Base-by-base conservation (phyloP, 2,797 vertebrate species). In the Hylomyscus alleni region DNA sequence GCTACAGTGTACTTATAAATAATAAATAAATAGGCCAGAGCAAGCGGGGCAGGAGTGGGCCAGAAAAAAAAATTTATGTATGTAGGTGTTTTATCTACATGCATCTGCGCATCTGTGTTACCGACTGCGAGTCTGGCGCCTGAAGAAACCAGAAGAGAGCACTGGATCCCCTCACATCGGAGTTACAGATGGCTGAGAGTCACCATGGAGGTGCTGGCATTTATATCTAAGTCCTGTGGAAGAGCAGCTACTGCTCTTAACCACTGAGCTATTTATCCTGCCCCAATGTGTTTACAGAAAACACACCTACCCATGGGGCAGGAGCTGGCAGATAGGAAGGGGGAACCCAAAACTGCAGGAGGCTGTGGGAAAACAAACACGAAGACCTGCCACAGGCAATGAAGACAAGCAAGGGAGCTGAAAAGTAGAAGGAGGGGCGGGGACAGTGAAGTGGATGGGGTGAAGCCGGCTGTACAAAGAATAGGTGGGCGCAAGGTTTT, bases 231-330 rank as follows among this genome's bases (percentile, higher is more conserved):
- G 56, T 62, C 26, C 56, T 31, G 60, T 14, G 29, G 60, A 50
- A 50, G 40, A 50, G 60, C 40, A 34, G 29, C 29, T 65, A 14
- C 60, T 4, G 60, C 82, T 50, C 60, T 50, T 20, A 65, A 47
- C 40, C 60, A 44, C 40, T 34, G 60, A 62, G 60, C 17, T 47
- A 22, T 13, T 62, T 19, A 81, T 22, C 54, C 60, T 65, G 40
- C 10, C 17, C 60, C 29, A 47, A 3, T 12, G 37, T 1, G 24
- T 22, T 20, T 54, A 60, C 34, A 75, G 58, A 85, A 56, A 31
- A 54, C 0, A 8, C 44, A 15, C 40, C 3, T 2, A 5, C 3
- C 7, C n/a, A 1, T 31, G 52, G 14, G 47, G 1, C 24, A 4
- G 58, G 58, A 22, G 58, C 6, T 11, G 1, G 14, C 14, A 15